Base-by-base conservation (phyloP, 2,113 vertebrate species). In the Neogobius melanostomus region DNA sequence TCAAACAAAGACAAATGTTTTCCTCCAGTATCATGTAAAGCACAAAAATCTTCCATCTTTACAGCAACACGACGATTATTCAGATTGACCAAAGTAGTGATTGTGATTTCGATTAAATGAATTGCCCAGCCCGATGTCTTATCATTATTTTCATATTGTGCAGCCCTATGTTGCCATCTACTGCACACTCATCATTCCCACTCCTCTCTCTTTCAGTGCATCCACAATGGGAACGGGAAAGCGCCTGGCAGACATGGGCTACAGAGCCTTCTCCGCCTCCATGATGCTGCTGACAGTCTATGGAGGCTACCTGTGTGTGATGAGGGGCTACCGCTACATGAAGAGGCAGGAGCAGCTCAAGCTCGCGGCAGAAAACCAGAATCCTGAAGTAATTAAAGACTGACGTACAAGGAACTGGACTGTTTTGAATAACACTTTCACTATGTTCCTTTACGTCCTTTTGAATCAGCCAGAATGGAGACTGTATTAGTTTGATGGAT, bases 251-350 rank as follows among this genome's bases (percentile, higher is more conserved):
- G 95, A 99, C 71, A 49, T 95, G 1, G 93, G 96, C 8, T 99
- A 99, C 75, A 94, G 93, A 79, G 69, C 94, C 0, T 95, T 99
- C 78, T 95, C 97, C 0, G 76, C 90, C 1, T 96, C 97, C 16
- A 98, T 99, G 97, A 91, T 96, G 90, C 83, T 98, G 62, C 91
- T 99, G 72, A 97, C 97, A 0, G 7, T 90, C 3, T 98, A 98
- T 0, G 96, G 92, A 2, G 95, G 94, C 2, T 97, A 93, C 91
- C 90, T 99, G 72, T 97, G 96, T 74, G 84, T 64, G 0, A 2
- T 89, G 52, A 91, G 95, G 0, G 93, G 76, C 0, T 94, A 97
- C 69, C 89, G 71, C 1, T 92, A 83, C 75, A 68, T 94, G 53
- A 68, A 93, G 75, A 88, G 0, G 2, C 89, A 91, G 28, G 90